Evolutionary conservation across 2,888 invertebrate genomes (phyloP), one percentile per base, ranked within the genome.

Genomic region (Temnothorax rugatulus): DNA sequence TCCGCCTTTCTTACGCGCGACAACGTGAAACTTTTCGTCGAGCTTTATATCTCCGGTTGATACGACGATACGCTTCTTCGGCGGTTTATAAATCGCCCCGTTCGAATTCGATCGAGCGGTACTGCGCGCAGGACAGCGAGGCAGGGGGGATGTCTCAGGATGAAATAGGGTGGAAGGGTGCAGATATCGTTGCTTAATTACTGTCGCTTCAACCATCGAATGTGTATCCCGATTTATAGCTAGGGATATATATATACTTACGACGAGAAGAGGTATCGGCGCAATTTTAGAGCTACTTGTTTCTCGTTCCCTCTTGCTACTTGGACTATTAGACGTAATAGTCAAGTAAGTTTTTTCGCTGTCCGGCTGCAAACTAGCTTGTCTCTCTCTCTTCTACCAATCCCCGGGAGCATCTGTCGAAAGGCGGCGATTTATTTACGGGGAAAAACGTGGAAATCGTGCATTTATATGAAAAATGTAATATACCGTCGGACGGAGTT

Each of bases 141-240:
- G 5, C 38, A 2, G n/a, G 15, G 25, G 3, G 25, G 2, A 34
- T 8, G 13, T 69, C 8, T 15, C 29, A 1, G 25, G 18, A 13
- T 21, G 57, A 69, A 68, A 21, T 25, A 57, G 57, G 66, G 52
- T n/a, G 64, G 50, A 68, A 34, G 34, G 41, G 29, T 11, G 7
- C 25, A 54, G n/a, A 25, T 71, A 59, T 59, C 59, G n/a, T 25
- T 34, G 8, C 44, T 68, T 79, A 47, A 79, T 69, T 79, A 21
- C 25, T 54, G 34, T 9, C 5, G n/a, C 21, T 71, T 50, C 50
- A n/a, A 59, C 21, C 59, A 11, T 9, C 18, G 47, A 59, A 15
- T n/a, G 34, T 44, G n/a, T 15, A 69, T 18, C 11, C 41, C 57
- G 44, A 79, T 54, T 66, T 50, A 68, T 44, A 13, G 34, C 59